Evolutionary conservation across 1,140 invertebrate genomes (phyloP), one percentile per base, ranked within the genome.

Genomic region (Sycophaga agraensis): DNA sequence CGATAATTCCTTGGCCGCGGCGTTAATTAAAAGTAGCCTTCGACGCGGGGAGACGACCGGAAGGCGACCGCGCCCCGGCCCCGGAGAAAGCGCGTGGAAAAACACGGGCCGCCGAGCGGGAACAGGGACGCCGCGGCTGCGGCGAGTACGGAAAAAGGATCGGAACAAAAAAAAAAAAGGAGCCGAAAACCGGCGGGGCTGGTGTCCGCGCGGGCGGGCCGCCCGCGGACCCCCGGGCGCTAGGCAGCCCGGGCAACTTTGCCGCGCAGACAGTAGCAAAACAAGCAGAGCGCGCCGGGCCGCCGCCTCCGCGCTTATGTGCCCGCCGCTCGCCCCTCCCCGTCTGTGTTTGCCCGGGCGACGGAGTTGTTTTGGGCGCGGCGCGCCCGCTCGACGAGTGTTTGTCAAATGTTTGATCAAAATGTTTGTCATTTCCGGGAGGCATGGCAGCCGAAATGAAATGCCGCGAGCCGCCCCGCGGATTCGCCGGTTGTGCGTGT

Each of bases 351-450:
- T 76, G 68, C 68, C 60, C 45, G 73, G 76, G 67, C 70, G 72
- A 69, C 72, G 70, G 65, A 70, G 71, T 69, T 70, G 74, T 75
- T 74, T 76, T 70, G 59, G 56, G 19, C 54, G 65, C 57, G 64
- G 19, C 59, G 66, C 57, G 62, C 66, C 42, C 28, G 42, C 37
- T 53, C 63, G 63, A 76, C 68, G 73, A 79, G 74, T 78, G 75
- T 75, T 80, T 74, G 73, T 76, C 78, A 76, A 79, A 78, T 78
- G 76, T 79, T 78, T 78, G 75, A 77, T 77, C 73, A 71, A 74
- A 77, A 77, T 77, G 73, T 78, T 78, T 75, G 75, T n/a, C n/a
- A n/a, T n/a, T n/a, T n/a, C n/a, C n/a, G n/a, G n/a, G n/a, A n/a
- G n/a, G n/a, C n/a, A n/a, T n/a, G n/a, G n/a, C n/a, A n/a, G n/a